Base-by-base conservation (phyloP, 2,797 vertebrate species). In the Antennarius maculatus region DNA sequence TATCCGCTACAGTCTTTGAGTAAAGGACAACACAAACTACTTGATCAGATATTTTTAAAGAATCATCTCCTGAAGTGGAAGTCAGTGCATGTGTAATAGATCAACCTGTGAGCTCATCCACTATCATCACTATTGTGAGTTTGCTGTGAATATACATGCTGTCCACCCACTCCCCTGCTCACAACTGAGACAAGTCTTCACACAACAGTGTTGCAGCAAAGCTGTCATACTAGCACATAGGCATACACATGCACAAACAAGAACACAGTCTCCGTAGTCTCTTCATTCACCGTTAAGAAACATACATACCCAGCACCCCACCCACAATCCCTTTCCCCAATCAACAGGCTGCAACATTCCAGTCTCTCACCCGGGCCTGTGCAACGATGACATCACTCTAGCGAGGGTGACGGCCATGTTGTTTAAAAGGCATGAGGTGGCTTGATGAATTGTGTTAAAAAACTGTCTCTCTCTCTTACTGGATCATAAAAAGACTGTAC, bases 101-200 rank as follows among this genome's bases (percentile, higher is more conserved):
- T 23, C 23, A 23, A 23, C 23, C 23, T 23, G 23, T 34, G 31
- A 34, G 31, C 23, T 48, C 50, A 64, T 31, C 51, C 51, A 65
- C 27, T 34, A 8, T 47, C 59, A 69, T 31, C 57, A 4, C 55
- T 46, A 51, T 83, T 86, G 76, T 63, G 77, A 60, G 78, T 91
- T 88, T 85, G 59, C 86, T 84, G 79, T 82, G 85, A 88, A 80
- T 71, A 77, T 80, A 69, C 66, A 65, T 62, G 51, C 46, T 27
- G 71, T 17, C 67, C 63, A 60, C 75, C 43, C 67, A 53, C 71
- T 62, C 74, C 80, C 74, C 74, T 61, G 39, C 86, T 73, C 77
- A 63, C 77, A 88, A 85, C 74, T 88, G 87, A 79, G 69, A 81
- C 70, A 67, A 68, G 74, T 61, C 76, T 89, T 92, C 83, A 87